A percentile compares a stretch with the other conserved stretches of the same genome.
phyloP scores from a whole-genome alignment of 2,113 vertebrate species.

The Hippocampus guttulatus region DNA sequence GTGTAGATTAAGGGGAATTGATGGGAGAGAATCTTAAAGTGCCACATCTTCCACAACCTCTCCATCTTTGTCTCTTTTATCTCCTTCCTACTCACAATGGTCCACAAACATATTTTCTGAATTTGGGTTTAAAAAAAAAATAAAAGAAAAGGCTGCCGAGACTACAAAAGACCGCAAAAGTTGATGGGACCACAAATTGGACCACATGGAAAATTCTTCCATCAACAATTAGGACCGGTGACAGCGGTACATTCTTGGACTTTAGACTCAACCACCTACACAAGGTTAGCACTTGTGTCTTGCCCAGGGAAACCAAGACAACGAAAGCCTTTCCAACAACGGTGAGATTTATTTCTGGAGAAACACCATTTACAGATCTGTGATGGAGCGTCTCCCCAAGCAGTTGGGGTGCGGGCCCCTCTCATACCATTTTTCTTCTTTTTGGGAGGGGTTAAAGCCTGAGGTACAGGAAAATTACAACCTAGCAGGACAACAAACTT shows the following conservation, averaged over 20 bases:
- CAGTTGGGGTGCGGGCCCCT: too few relatives aligned
- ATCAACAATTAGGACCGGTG: conserved; percentile 43
- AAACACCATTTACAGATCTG: too few relatives aligned
- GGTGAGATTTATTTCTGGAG: too few relatives aligned
- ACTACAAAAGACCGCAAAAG: conserved; percentile 12
- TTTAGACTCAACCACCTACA: conserved; percentile 53
- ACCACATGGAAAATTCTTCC: conserved; percentile 45
- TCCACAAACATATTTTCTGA: neutral
- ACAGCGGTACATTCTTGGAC: conserved; percentile 54
- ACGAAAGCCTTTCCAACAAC: too few relatives aligned
- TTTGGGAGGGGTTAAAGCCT: too few relatives aligned
- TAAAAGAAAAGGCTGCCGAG: neutral
- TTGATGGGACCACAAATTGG: conserved; percentile 30
- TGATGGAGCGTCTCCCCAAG: too few relatives aligned
- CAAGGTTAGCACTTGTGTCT: conserved; percentile 23
- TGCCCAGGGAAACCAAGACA: too few relatives aligned
- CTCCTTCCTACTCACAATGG: neutral
- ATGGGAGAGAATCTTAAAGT: neutral
- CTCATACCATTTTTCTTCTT: too few relatives aligned
- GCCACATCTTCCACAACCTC: neutral
- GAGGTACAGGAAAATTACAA: too few relatives aligned
- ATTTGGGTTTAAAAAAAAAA: neutral
- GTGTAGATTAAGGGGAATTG: conserved; percentile 2
- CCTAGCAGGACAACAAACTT: too few relatives aligned
- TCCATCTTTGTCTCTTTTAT: conserved; percentile 40